Evolutionary conservation across 2,797 vertebrate genomes (phyloP), one percentile per base, ranked within the genome.

Genomic region (Graptemys geographica): DNA sequence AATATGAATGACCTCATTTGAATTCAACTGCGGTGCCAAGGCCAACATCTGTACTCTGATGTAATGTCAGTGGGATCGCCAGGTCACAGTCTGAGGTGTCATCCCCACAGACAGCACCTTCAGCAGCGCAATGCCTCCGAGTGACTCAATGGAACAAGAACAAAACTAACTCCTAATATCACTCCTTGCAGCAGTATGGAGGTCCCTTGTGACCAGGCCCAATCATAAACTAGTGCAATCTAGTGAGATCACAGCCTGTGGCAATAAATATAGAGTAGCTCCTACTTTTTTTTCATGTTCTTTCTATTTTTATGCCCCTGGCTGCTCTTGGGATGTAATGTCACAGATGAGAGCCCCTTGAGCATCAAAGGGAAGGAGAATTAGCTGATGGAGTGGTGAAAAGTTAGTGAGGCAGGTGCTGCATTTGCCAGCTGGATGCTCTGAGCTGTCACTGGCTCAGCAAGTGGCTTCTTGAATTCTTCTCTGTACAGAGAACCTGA

Each of bases 31-130:
- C 1, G 5, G n/a, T 69, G 65, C 65, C 9, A 9, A 37, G 19
- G 69, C 37, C 37, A 41, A 15, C 21, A 41, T 3, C 19, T 23
- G 18, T 21, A 37, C 19, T 23, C 5, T 10, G 18, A 37, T 21
- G 33, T 69, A 11, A 37, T 41, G 65, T 3, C 3, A 0, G 0
- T 8, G 74, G 19, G 12, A 1, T 47, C 13, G 74, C 23, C 51
- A 13, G 5, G 15, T 69, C 5, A 2, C 15, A 7, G 2, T 81
- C 55, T 16, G 12, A 18, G 31, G 6, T n/a, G 33, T n/a, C 65
- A 44, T 4, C 51, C 18, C 25, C 6, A 13, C 2, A 41, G 37
- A 25, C 12, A 27, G 51, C 44, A 9, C 21, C 16, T 59, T n/a
- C 62, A 33, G 55, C 74, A 56, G 23, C 59, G 65, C 11, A 49